Percentiles rank a stretch among this genome's conserved stretches.
Evolutionary conservation across 2,113 vertebrate genomes (phyloP).

Genomic region (Gopherus flavomarginatus): DNA sequence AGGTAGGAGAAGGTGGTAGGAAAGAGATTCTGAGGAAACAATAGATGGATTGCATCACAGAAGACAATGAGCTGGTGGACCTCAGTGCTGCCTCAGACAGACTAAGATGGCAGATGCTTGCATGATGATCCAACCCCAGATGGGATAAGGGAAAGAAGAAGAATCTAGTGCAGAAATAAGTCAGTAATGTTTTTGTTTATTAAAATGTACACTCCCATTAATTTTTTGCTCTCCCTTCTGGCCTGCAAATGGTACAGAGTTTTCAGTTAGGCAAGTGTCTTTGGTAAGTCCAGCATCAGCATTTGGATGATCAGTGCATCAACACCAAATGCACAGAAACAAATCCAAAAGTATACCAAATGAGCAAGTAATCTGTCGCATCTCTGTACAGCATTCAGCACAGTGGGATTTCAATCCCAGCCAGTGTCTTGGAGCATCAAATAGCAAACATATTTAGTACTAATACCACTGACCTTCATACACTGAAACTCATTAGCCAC

Average conservation of each 20-base stretch:
- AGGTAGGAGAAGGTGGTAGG: too few relatives aligned
- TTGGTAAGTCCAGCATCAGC: neutral
- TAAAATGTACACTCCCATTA: neutral
- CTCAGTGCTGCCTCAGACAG: too few relatives aligned
- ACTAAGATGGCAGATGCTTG: too few relatives aligned
- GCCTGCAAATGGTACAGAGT: fast-evolving
- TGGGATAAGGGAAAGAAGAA: too few relatives aligned
- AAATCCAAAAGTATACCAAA: neutral
- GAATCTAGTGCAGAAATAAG: neutral
- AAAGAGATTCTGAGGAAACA: too few relatives aligned
- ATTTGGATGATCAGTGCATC: neutral
- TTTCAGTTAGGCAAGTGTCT: neutral
- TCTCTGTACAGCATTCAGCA: neutral
- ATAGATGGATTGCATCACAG: too few relatives aligned
- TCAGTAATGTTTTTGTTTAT: neutral
- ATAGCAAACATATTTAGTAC: neutral
- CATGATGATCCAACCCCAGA: too few relatives aligned
- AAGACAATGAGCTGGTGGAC: too few relatives aligned
- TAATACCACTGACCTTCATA: neutral
- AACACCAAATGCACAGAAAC: neutral
- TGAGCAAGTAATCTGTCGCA: neutral
- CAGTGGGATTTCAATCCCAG: neutral
- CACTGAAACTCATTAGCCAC: neutral
- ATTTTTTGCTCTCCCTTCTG: fast-evolving
- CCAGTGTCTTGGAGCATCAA: neutral